phyloP scores from a whole-genome alignment of 2,888 invertebrate species.

The Enchytraeus crypticus region DNA sequence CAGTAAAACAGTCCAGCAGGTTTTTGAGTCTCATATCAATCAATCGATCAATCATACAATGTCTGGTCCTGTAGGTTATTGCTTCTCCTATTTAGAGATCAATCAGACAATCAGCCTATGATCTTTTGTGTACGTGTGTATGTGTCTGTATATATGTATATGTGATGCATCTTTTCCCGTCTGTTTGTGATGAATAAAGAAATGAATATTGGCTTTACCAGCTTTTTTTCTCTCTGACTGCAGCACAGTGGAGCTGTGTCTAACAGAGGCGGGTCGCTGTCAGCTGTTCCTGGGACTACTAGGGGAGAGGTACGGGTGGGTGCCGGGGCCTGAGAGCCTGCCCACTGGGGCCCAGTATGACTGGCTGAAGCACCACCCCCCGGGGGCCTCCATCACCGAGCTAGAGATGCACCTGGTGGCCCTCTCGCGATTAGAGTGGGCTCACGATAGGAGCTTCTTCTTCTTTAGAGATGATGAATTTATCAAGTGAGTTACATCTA shows the following conservation, averaged over 20 bases:
- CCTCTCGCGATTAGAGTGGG: conserved; percentile 29
- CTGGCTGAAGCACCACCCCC: conserved; percentile 41
- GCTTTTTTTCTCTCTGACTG: too few relatives aligned
- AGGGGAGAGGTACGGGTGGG: conserved; percentile 49
- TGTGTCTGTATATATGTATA: too few relatives aligned
- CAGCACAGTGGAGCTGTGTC: conserved; percentile 48
- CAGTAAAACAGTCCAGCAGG: too few relatives aligned
- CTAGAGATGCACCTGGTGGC: conserved; percentile 47
- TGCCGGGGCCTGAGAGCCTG: conserved; percentile 37
- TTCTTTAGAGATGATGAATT: conserved; percentile 41
- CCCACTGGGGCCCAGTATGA: conserved; percentile 41
- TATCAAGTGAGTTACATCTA: conserved; percentile 18
- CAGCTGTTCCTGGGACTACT: conserved; percentile 50
- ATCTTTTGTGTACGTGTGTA: background rate
- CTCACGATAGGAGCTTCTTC: conserved; percentile 43
- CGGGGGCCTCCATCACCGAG: conserved; percentile 48
- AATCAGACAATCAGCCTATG: too few relatives aligned
- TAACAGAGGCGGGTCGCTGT: conserved; percentile 45
- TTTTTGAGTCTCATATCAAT: too few relatives aligned
- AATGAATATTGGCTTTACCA: too few relatives aligned
- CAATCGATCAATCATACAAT: too few relatives aligned
- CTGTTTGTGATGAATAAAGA: too few relatives aligned
- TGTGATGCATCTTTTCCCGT: too few relatives aligned
- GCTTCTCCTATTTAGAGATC: too few relatives aligned
- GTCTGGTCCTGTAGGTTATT: too few relatives aligned